phyloP scores from a whole-genome alignment of 2,113 vertebrate species.

The Pollimyrus isidori region DNA sequence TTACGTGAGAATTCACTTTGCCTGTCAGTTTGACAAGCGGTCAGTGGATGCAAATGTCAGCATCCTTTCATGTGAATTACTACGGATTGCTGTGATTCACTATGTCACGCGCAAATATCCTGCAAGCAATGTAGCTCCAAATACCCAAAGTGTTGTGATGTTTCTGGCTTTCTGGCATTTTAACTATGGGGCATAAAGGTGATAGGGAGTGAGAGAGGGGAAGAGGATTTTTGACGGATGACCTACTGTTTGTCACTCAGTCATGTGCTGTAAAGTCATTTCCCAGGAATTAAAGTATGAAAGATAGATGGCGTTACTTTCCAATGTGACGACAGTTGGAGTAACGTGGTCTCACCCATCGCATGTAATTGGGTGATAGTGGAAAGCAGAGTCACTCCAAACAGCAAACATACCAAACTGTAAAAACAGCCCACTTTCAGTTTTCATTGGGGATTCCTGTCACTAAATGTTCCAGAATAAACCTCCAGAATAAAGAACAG shows the following conservation, averaged over 20 bases:
- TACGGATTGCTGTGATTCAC: not conserved
- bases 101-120: not conserved
- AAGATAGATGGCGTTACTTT: not conserved
- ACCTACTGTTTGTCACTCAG: not conserved
- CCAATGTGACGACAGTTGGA: not conserved
- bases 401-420: not conserved
- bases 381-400: not conserved
- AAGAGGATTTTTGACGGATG: not conserved
- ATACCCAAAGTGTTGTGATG: not conserved
- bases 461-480: too few relatives aligned
- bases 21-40: not conserved
- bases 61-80: not conserved
- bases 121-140: not conserved
- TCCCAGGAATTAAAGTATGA: not conserved
- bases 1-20: not conserved
- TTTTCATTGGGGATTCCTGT: not conserved
- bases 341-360: not conserved
- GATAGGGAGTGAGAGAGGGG: not conserved
- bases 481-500: not conserved
- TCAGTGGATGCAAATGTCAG: not conserved
- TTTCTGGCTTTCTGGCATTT: not conserved
- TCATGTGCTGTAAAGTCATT: not conserved
- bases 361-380: slow-evolving; percentile 1
- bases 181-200: not conserved
- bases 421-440: not conserved